phyloP scores from a whole-genome alignment of 2,888 invertebrate species.

The Caradrina clavipalpis region DNA sequence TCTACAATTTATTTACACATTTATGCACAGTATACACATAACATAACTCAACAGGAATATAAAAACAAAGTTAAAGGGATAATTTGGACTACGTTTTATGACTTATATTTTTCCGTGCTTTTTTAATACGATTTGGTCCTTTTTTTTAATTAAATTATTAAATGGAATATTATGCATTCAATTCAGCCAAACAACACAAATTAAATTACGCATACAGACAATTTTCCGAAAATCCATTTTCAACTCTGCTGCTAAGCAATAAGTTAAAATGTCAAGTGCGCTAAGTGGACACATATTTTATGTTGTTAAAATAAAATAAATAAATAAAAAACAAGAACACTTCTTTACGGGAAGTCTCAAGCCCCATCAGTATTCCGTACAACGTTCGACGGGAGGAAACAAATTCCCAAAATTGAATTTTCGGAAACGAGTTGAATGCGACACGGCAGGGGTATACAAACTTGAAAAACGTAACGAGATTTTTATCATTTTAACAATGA shows the following conservation, averaged over 20 bases:
- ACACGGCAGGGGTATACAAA: conserved; percentile 89
- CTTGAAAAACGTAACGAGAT: conserved; percentile 86
- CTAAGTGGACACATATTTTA: conserved; percentile 76
- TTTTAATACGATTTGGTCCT: too few species aligned
- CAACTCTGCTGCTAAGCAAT: conserved; percentile 41
- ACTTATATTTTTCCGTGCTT: too few species aligned
- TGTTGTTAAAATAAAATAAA: conserved; percentile 76
- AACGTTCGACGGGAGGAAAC: conserved; percentile 88
- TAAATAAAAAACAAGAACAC: conserved; percentile 67
- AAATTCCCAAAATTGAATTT: conserved; percentile 91
- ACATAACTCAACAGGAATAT: too few species aligned
- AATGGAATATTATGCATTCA: background rate
- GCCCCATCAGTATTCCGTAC: conserved; percentile 88
- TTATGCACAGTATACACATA: too few species aligned
- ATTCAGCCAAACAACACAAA: conserved; percentile 1
- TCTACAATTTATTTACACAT: too few species aligned
- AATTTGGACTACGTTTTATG: too few species aligned
- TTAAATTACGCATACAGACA: conserved; percentile 13
- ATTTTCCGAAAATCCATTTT: conserved; percentile 30
- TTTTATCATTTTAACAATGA: conserved; percentile 88
- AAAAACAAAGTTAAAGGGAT: too few species aligned
- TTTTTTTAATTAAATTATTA: background rate
- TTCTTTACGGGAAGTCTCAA: conserved; percentile 74
- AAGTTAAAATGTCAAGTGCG: conserved; percentile 73
- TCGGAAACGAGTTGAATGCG: conserved; percentile 90